Evolutionary conservation across 2,113 vertebrate species (phyloP).

Genomic region (Ginglymostoma cirratum): DNA sequence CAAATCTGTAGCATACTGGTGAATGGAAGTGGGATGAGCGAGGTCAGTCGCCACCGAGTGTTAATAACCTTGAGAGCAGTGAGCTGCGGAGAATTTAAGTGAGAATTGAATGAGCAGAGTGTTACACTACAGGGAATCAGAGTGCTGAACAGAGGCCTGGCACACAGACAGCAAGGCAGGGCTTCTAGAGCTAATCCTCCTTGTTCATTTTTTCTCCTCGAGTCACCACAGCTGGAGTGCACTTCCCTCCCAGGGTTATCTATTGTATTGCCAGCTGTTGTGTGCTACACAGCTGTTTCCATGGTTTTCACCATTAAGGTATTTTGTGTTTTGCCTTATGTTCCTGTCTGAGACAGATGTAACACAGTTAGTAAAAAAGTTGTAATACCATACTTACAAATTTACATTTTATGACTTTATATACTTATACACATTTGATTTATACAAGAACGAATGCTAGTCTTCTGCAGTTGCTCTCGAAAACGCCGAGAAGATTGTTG

Average conservation of each 20-base stretch:
- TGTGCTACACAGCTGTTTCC: slow-evolving; percentile 49
- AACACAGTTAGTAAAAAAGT: slow-evolving; percentile 28
- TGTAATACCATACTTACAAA: slow-evolving; percentile 35
- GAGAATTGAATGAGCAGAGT: slow-evolving; percentile 34
- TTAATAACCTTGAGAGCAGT: slow-evolving; percentile 46
- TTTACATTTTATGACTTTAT: slow-evolving; percentile 29
- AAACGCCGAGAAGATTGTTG: not conserved
- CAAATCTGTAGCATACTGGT: slow-evolving; percentile 50
- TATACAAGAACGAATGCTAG: not conserved
- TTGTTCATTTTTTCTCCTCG: slow-evolving; percentile 68
- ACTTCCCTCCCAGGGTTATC: slow-evolving; percentile 58
- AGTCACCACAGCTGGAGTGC: slow-evolving; percentile 65
- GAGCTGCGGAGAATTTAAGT: slow-evolving; percentile 41
- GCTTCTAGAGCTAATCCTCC: slow-evolving; percentile 63
- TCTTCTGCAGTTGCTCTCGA: not conserved
- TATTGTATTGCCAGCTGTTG: slow-evolving; percentile 51
- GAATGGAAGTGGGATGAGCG: slow-evolving; percentile 45
- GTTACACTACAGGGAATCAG: slow-evolving; percentile 36
- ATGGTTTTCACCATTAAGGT: slow-evolving; percentile 24
- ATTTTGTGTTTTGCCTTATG: slow-evolving; percentile 31
- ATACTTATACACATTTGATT: not conserved
- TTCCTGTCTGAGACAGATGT: slow-evolving; percentile 30
- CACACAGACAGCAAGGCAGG: slow-evolving; percentile 50
- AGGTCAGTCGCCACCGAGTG: slow-evolving; percentile 48
- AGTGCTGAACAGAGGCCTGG: slow-evolving; percentile 27